Conservation (phyloP, 2,797 vertebrate species). For the Sitta carolinensis region DNA sequence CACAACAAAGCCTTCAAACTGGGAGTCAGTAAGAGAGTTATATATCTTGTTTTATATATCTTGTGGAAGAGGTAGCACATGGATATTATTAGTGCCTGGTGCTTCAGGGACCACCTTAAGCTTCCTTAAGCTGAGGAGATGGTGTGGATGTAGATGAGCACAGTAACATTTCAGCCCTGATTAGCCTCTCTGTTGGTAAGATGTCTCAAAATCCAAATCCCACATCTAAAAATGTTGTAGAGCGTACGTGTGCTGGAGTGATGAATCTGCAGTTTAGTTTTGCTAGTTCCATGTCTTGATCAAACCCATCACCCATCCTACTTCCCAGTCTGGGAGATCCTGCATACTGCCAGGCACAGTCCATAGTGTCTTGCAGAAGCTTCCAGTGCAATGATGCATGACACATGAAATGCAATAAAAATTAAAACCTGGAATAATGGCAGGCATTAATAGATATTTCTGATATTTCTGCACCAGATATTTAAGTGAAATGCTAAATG, state of each 20-base stretch:
- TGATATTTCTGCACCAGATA: not conserved
- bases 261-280: not conserved
- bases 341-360: not conserved
- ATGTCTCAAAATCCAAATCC: not conserved
- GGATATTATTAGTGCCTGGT: not conserved
- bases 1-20: not conserved
- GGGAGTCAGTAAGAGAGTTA: not conserved
- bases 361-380: not conserved
- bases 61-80: not conserved
- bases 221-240: not conserved
- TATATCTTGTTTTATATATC: too few relatives aligned
- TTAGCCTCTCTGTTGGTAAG: not conserved
- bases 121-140: not conserved
- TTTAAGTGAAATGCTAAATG: conserved; percentile 8
- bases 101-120: not conserved
- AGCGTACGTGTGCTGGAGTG: not conserved
- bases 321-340: not conserved
- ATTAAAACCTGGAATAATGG: not conserved
- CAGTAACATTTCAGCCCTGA: not conserved
- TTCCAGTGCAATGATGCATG: not conserved
- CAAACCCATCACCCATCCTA: not conserved
- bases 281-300: not conserved
- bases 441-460: not conserved
- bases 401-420: not conserved
- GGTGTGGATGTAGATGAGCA: not conserved